Conservation (phyloP, 2,113 vertebrate genomes). For the Crocuta crocuta region DNA sequence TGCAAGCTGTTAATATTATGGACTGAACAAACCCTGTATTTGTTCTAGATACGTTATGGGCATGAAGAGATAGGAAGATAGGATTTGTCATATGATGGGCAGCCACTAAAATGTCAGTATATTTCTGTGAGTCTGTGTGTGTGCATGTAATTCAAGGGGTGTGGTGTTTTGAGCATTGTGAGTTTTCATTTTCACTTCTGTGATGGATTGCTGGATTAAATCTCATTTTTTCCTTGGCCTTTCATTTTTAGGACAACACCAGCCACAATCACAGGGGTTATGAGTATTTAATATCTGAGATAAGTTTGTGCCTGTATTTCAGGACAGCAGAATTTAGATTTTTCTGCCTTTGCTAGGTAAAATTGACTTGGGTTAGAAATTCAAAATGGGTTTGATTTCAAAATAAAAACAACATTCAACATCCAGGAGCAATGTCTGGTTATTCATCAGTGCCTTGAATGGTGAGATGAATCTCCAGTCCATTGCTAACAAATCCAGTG, state of each 20-base stretch:
- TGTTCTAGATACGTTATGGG: background rate
- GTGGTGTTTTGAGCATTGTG: background rate
- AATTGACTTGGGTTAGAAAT: conserved; percentile 41
- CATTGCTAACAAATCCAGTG: background rate
- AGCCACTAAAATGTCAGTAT: background rate
- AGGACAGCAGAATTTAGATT: background rate
- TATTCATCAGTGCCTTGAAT: background rate
- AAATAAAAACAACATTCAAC: background rate
- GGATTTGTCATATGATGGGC: background rate
- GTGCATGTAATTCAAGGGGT: background rate
- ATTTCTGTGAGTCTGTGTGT: background rate
- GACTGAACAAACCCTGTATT: background rate
- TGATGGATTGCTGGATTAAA: background rate
- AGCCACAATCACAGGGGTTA: background rate
- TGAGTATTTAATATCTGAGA: background rate
- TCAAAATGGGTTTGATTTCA: background rate
- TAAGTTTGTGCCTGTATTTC: conserved; percentile 20
- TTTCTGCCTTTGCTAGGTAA: background rate
- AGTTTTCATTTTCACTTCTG: background rate
- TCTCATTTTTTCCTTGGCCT: background rate
- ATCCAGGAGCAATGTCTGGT: background rate
- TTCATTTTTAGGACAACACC: background rate
- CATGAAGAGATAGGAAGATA: background rate
- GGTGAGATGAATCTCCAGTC: background rate
- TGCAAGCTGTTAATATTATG: background rate